Evolutionary conservation across 2,113 vertebrate genomes (phyloP).

Genomic region (Tyrannus savana): DNA sequence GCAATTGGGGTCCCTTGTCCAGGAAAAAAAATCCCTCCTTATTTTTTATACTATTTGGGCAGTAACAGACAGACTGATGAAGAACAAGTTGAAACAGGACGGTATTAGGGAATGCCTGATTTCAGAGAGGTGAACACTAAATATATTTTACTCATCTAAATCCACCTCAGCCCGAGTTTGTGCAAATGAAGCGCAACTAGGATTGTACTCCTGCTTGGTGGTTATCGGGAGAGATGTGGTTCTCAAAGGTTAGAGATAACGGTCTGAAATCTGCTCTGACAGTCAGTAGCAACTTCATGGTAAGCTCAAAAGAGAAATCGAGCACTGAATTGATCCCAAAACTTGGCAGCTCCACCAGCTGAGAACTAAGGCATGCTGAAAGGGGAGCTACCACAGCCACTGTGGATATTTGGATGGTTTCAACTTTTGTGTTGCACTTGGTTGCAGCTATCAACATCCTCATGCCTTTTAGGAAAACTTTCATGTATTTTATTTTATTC

Average conservation of each 20-base stretch:
- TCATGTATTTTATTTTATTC: not conserved
- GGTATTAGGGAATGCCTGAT: not conserved
- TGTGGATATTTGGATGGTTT: not conserved
- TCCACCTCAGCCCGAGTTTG: not conserved
- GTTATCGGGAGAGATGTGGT: not conserved
- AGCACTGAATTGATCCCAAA: not conserved
- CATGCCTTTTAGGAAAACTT: not conserved
- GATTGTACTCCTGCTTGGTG: not conserved
- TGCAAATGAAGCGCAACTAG: not conserved
- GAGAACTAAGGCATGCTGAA: not conserved
- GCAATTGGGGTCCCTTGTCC: not conserved
- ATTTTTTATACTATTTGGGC: not conserved
- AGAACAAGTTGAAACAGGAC: not conserved
- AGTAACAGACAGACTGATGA: not conserved
- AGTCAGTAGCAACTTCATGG: not conserved
- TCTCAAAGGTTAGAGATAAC: not conserved
- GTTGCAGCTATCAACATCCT: not conserved
- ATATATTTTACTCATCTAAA: not conserved
- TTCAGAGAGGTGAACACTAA: not conserved
- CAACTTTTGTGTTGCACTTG: not conserved
- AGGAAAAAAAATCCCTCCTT: not conserved
- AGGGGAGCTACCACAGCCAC: not conserved
- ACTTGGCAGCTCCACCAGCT: not conserved
- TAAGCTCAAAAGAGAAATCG: not conserved
- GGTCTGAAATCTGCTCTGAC: not conserved